Evolutionary conservation across 2,888 invertebrate genomes (phyloP).

Genomic region (Andrena trimmerana): DNA sequence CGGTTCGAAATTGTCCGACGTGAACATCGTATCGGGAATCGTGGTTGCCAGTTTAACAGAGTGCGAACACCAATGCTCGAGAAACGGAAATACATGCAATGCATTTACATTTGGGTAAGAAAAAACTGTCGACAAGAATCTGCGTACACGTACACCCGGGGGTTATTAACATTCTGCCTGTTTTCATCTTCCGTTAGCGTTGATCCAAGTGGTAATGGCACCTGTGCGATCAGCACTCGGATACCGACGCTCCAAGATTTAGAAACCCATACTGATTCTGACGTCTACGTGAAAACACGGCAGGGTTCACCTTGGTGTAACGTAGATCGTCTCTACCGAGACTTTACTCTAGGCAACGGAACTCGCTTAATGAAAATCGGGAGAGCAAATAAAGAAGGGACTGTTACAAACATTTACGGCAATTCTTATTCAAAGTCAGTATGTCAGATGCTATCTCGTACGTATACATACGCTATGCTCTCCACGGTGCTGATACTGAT

Average conservation of each 20-base stretch:
- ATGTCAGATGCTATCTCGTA: not conserved
- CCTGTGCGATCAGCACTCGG: slow-evolving; percentile 87
- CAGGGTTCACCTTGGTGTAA: slow-evolving; percentile 21
- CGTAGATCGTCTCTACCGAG: not conserved
- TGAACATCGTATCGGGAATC: slow-evolving; percentile 83
- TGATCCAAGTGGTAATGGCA: slow-evolving; percentile 88
- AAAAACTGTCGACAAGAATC: not conserved
- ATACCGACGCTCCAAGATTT: slow-evolving; percentile 86
- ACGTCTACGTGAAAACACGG: slow-evolving; percentile 87
- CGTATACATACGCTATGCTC: not conserved
- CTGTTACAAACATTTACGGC: not conserved
- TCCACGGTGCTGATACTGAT: slow-evolving; percentile 22
- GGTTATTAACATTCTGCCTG: not conserved
- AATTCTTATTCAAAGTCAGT: slow-evolving; percentile 12
- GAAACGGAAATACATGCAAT: slow-evolving; percentile 84
- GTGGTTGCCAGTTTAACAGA: slow-evolving; percentile 84
- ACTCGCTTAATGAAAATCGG: not conserved
- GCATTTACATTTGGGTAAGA: slow-evolving; percentile 87
- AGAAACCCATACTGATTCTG: slow-evolving; percentile 87
- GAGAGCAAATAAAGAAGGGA: not conserved
- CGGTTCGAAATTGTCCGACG: slow-evolving; percentile 85
- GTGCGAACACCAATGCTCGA: slow-evolving; percentile 86
- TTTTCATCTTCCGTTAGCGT: slow-evolving; percentile 83
- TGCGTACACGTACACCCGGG: not conserved
- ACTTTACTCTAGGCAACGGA: not conserved